These are phyloP conservation scores for Lasioglossum oenotherae DNA, from an alignment of 2,888 invertebrate species.

Conservation along the genomic window DNA sequence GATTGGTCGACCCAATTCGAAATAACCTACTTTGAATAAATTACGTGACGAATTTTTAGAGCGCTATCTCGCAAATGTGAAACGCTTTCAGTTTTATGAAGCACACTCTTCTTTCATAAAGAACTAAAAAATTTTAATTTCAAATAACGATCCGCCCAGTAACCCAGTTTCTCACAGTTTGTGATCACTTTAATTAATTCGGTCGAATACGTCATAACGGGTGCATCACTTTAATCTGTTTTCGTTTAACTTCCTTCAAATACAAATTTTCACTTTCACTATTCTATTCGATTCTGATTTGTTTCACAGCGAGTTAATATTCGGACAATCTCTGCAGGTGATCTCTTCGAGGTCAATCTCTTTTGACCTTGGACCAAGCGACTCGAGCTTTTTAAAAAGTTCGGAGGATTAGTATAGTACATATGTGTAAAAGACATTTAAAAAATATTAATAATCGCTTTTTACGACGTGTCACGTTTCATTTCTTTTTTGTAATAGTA, in stretches of 20 bases:
- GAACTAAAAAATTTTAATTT: conserved; percentile 5
- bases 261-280: no score
- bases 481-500: no score
- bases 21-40: not conserved
- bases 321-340: not conserved
- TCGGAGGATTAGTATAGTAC: no score
- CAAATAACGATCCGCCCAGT: not conserved
- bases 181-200: not conserved
- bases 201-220: not conserved
- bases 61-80: conserved; percentile 1
- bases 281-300: no score
- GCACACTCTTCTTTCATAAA: not conserved
- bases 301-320: not conserved
- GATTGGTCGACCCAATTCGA: not conserved
- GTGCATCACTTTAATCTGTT: not conserved
- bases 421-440: no score
- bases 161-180: not conserved
- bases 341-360: no score
- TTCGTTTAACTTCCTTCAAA: not conserved
- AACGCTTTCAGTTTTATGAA: not conserved
- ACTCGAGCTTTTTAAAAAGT: no score
- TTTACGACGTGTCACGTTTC: no score
- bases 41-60: not conserved
- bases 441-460: no score
- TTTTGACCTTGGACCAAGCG: no score